Evolutionary conservation across 1,140 invertebrate species (phyloP).

Genomic region (Aphelenchoides besseyi): DNA sequence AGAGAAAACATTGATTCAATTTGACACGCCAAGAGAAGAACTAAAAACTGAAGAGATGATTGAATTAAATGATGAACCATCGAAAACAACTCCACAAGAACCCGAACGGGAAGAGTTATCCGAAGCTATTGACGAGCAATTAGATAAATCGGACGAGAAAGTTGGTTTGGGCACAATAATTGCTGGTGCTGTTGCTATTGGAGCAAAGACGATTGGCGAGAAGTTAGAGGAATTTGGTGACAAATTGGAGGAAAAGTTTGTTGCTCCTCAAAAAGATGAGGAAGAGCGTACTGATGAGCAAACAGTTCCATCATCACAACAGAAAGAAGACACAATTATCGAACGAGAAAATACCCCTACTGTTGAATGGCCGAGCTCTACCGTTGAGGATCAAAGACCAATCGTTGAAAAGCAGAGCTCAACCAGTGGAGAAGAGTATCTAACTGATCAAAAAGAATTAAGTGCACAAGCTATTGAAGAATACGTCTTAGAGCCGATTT

Average conservation of each 20-base stretch:
- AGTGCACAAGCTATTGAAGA: not conserved
- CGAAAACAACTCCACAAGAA: not conserved
- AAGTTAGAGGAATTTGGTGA: not conserved
- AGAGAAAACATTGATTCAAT: not conserved
- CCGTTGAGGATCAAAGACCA: too few species aligned
- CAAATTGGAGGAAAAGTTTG: not conserved
- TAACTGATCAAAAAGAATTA: too few species aligned
- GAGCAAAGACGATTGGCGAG: slow-evolving; percentile 13
- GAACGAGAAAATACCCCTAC: too few species aligned
- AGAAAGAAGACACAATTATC: not conserved
- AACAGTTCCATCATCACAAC: too few species aligned
- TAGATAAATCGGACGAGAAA: slow-evolving; percentile 8
- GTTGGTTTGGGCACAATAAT: slow-evolving; percentile 14
- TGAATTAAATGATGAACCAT: too few species aligned
- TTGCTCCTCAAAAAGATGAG: not conserved
- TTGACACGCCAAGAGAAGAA: too few species aligned
- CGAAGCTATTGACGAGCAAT: slow-evolving; percentile 10
- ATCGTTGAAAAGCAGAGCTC: too few species aligned
- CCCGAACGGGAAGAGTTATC: not conserved
- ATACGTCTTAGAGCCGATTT: not conserved
- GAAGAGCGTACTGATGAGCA: not conserved
- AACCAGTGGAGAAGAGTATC: too few species aligned
- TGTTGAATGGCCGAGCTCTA: too few species aligned
- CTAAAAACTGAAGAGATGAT: not conserved
- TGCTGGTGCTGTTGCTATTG: slow-evolving; percentile 10